Percentiles rank a stretch among this genome's conserved stretches.
phyloP scores from a whole-genome alignment of 2,113 vertebrate species.

The Cervus canadensis region DNA sequence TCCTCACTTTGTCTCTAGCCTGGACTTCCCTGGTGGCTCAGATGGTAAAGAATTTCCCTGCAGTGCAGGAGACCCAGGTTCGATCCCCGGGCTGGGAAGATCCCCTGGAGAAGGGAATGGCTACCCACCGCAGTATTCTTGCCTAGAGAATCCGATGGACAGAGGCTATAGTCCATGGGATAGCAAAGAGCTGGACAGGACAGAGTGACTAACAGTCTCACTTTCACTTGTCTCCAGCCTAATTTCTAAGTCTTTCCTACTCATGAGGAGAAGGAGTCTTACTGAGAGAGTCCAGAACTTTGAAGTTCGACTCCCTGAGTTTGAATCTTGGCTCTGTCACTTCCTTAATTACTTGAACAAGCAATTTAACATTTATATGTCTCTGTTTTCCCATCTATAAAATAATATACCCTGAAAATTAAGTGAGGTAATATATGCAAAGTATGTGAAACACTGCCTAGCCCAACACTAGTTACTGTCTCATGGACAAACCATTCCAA shows the following conservation, averaged over 20 bases:
- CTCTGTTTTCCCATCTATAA: not conserved
- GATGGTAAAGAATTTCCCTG: not conserved
- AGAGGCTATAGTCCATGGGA: not conserved
- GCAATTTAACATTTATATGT: not conserved
- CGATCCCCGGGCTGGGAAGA: not conserved
- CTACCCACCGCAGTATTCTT: not conserved
- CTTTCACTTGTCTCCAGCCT: not conserved
- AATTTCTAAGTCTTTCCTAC: not conserved
- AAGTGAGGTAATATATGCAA: not conserved
- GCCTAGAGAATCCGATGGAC: not conserved
- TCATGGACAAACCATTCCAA: not conserved
- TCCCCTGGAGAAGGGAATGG: not conserved
- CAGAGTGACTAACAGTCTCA: not conserved
- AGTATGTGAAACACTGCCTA: not conserved
- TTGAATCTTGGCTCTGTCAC: not conserved
- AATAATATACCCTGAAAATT: not conserved
- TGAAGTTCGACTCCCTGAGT: not conserved
- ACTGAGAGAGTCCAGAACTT: not conserved
- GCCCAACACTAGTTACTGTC: not conserved
- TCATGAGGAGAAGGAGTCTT: not conserved
- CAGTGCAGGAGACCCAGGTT: not conserved
- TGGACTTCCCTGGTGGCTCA: not conserved
- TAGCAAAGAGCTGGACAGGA: not conserved
- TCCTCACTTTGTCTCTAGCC: not conserved
- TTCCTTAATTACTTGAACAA: not conserved